phyloP scores from a whole-genome alignment of 2,888 invertebrate genomes.

The Pharmacophagus antenor region DNA sequence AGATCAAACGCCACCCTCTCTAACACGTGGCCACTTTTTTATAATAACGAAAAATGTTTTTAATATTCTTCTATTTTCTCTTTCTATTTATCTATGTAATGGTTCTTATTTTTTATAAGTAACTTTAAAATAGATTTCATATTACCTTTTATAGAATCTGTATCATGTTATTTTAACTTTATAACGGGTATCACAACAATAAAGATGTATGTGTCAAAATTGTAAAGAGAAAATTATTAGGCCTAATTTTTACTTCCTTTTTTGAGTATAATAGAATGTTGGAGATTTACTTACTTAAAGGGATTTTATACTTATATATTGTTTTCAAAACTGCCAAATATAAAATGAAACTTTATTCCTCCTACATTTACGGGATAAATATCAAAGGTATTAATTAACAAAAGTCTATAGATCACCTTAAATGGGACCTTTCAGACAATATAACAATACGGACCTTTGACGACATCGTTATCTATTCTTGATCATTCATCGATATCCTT shows the following conservation, averaged over 20 bases:
- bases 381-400: constrained; percentile 20
- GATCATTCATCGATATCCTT: constrained; percentile 52
- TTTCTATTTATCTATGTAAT: neutral
- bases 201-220: too few species aligned
- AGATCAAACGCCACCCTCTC: constrained; percentile 57
- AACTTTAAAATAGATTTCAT: neutral
- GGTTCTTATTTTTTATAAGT: neutral
- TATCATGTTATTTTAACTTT: neutral
- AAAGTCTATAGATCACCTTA: constrained; percentile 35
- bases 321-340: neutral
- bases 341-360: neutral
- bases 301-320: neutral
- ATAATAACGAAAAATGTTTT: neutral
- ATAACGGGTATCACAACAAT: neutral
- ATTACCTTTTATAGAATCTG: neutral
- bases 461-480: constrained; percentile 45
- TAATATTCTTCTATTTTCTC: neutral
- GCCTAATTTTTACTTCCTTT: too few species aligned
- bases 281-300: neutral
- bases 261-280: neutral
- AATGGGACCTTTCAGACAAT: constrained; percentile 42
- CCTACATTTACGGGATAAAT: constrained; percentile 25
- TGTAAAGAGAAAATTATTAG: too few species aligned
- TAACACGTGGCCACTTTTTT: constrained; percentile 53
- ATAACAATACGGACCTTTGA: constrained; percentile 55